Conservation (phyloP, 2,113 vertebrate genomes). For the Percopsis transmontana region DNA sequence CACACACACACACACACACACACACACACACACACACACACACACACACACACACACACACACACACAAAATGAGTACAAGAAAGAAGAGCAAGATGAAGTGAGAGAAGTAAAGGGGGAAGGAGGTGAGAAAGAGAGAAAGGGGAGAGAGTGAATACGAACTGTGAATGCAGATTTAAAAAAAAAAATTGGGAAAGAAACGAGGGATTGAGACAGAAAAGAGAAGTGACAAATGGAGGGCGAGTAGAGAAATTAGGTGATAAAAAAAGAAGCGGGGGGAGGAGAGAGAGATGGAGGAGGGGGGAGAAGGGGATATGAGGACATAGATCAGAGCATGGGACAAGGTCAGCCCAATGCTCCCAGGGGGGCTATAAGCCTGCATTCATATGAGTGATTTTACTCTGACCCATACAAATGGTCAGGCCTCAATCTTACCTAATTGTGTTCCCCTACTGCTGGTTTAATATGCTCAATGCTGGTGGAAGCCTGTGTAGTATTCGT, state of each 20-base stretch:
- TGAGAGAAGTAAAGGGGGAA: not conserved
- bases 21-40: not conserved
- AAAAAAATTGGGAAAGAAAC: not conserved
- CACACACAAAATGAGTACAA: conserved; percentile 23
- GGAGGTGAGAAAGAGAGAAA: conserved; percentile 1
- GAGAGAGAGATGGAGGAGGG: conserved; percentile 39
- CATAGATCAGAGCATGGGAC: conserved; percentile 69
- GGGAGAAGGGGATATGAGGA: conserved; percentile 59
- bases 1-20: too few relatives aligned
- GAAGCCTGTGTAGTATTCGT: conserved; percentile 16
- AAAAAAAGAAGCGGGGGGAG: conserved; percentile 22
- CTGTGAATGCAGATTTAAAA: too few relatives aligned
- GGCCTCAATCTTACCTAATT: conserved; percentile 69
- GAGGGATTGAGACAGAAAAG: not conserved
- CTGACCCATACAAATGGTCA: conserved; percentile 69
- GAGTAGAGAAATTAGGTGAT: conserved; percentile 50
- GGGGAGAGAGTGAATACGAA: conserved; percentile 13
- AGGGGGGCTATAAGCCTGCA: conserved; percentile 60
- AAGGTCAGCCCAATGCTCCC: conserved; percentile 68
- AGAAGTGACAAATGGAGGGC: conserved; percentile 14
- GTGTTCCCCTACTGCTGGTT: conserved; percentile 54
- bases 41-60: not conserved
- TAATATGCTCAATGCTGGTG: conserved; percentile 36
- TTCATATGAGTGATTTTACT: conserved; percentile 71
- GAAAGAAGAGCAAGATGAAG: not conserved